These are phyloP conservation scores for Drosophila tristis DNA, from an alignment of 1,140 invertebrate genomes.

Conservation along the genomic window DNA sequence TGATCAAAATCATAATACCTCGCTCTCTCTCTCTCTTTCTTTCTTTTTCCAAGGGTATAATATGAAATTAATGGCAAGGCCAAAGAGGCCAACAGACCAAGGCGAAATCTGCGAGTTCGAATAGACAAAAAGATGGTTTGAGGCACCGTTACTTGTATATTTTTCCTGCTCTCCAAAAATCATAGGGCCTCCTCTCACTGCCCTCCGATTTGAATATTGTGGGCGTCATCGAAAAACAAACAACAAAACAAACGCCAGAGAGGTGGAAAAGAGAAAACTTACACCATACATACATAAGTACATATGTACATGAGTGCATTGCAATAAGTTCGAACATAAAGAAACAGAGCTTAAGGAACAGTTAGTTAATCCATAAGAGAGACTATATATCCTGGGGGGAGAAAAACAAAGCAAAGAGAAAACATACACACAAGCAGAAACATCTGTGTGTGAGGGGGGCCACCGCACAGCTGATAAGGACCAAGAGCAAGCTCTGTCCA, in stretches of 20 bases:
- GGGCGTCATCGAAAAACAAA: not conserved
- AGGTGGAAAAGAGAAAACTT: not conserved
- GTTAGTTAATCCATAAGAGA: too few species aligned
- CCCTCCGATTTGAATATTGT: not conserved
- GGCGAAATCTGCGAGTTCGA: not conserved
- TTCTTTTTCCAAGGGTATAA: too few species aligned
- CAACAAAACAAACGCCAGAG: not conserved
- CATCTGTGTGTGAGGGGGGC: conserved; percentile 13
- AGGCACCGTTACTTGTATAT: conserved; percentile 5
- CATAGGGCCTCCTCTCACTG: not conserved
- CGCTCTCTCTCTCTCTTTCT: too few species aligned
- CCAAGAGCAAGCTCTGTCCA: conserved; percentile 24
- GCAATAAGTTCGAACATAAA: not conserved
- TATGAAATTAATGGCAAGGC: conserved; percentile 9
- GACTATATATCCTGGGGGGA: not conserved
- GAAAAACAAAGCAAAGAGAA: too few species aligned
- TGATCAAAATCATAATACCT: too few species aligned
- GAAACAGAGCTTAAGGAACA: too few species aligned
- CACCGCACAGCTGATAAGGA: conserved; percentile 35
- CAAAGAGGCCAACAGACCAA: not conserved
- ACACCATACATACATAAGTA: conserved; percentile 3
- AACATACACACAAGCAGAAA: conserved; percentile 1
- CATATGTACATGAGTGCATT: not conserved
- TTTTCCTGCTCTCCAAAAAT: conserved; percentile 10
- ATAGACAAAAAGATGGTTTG: too few species aligned